Conservation (phyloP, 2,888 invertebrate genomes). For the Xestia c-nigrum region DNA sequence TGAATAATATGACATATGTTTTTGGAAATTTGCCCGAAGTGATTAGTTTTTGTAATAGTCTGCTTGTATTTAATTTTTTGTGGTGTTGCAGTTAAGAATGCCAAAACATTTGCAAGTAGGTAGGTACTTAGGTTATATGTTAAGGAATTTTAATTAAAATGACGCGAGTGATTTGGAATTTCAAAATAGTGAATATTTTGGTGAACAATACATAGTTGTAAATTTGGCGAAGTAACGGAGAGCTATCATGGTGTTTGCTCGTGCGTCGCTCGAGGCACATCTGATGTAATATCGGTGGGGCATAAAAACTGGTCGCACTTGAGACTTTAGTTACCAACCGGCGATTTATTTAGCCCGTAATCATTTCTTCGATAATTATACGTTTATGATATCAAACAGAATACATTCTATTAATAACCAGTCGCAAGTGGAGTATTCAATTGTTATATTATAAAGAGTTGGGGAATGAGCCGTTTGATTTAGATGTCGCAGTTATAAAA, state of each 20-base stretch:
- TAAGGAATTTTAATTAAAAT: conserved; percentile 30
- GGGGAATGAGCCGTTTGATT: conserved; percentile 20
- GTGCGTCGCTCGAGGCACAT: conserved; percentile 68
- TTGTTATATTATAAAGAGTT: conserved; percentile 23
- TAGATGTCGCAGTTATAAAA: conserved; percentile 68
- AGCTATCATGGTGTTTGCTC: conserved; percentile 61
- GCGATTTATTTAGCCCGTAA: conserved; percentile 63
- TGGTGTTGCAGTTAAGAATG: conserved; percentile 14
- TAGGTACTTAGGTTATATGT: conserved; percentile 2
- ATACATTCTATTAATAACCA: conserved; percentile 35
- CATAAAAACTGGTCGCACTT: conserved; percentile 84
- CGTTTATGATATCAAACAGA: conserved; percentile 40
- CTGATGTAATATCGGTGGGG: conserved; percentile 77
- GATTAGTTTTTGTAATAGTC: conserved; percentile 33
- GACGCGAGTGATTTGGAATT: conserved; percentile 7
- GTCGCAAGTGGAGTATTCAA: conserved; percentile 18
- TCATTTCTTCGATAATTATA: conserved; percentile 64
- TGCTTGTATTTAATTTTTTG: conserved; percentile 8
- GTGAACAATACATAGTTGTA: conserved; percentile 16
- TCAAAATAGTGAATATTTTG: conserved; percentile 11
- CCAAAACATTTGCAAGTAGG: conserved; percentile 23
- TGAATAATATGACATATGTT: conserved; percentile 16
- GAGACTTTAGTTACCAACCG: conserved; percentile 76
- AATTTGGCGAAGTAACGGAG: conserved; percentile 37
- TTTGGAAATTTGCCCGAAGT: conserved; percentile 35